Evolutionary conservation across 2,113 vertebrate species (phyloP), one percentile per base, ranked within the genome.

Genomic region (Ivindomyrus marchei): DNA sequence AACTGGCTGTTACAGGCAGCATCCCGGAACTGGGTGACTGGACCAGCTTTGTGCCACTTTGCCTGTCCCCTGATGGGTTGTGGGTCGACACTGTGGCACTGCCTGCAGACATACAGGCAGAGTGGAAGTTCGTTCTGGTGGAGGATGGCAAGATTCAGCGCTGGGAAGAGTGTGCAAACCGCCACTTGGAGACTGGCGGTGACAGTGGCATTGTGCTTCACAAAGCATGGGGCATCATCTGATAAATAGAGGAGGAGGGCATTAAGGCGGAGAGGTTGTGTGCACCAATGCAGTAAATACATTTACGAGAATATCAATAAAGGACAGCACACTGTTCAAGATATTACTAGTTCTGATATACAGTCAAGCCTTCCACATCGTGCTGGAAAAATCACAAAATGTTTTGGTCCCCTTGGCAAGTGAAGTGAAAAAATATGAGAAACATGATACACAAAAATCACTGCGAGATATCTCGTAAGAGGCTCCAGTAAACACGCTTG

Each of bases 111-210:
- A 94, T 92, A 9, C 92, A 62, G 88, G n/a, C 96, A 0, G 94
- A 96, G 90, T 97, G 97, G 97, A 97, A 97, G 89, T 97, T 97
- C 74, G 94, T 97, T 62, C 77, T 97, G 91, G 95, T 97, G 91
- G 96, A 97, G 92, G 92, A 96, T 0, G 96, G 95, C n/a, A 92
- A 93, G 84, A 92, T 97, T 21, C 93, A 89, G 6, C 95, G 96
- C 3, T 97, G 97, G 97, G 97, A 97, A 92, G 96, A 97, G 91
- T 97, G 97, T 0, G 6, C 84, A 85, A 97, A 97, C 3, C 96
- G 96, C 70, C 91, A 47, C 89, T 92, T 97, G 24, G 91, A 94
- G 85, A 97, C 93, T 2, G 94, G 94, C 88, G 92, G 91, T 0
- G 94, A 95, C 92, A 74, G 45, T 49, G 96, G 97, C 93, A 88